Percentiles rank a stretch among this genome's conserved stretches.
These are phyloP conservation scores for Drosophila fungiperda DNA, from an alignment of 2,888 invertebrate genomes.

Conservation along the genomic window DNA sequence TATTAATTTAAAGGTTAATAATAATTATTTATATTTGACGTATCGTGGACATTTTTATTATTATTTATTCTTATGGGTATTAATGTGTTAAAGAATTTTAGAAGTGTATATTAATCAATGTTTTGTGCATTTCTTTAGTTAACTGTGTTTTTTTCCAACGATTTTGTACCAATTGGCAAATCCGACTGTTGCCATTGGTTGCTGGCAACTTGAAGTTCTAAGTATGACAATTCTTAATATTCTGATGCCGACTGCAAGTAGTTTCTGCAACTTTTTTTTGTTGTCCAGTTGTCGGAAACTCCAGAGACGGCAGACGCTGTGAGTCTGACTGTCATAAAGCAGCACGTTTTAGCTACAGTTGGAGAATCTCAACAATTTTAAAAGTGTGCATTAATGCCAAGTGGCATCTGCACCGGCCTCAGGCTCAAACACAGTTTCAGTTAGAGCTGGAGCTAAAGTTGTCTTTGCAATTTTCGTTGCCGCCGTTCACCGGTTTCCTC, in stretches of 20 bases:
- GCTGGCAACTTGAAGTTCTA: slow-evolving; percentile 64
- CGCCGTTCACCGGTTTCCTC: slow-evolving; percentile 42
- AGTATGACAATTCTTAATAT: slow-evolving; percentile 81
- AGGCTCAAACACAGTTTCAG: slow-evolving; percentile 18
- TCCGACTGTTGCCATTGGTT: slow-evolving; percentile 54
- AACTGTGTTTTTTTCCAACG: slow-evolving; percentile 38
- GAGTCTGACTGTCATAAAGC: slow-evolving; percentile 72
- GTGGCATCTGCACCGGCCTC: slow-evolving; percentile 63
- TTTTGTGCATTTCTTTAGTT: neutral
- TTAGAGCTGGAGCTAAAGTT: slow-evolving; percentile 35
- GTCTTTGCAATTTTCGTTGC: slow-evolving; percentile 43
- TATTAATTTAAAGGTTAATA: neutral
- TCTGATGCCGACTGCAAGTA: slow-evolving; percentile 63
- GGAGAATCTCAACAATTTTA: slow-evolving; percentile 81
- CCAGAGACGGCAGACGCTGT: slow-evolving; percentile 36
- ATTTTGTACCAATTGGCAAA: slow-evolving; percentile 29
- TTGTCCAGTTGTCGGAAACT: slow-evolving; percentile 38
- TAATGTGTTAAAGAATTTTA: neutral
- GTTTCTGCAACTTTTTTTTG: slow-evolving; percentile 66
- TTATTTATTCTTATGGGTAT: neutral
- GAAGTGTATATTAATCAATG: neutral
- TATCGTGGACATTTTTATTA: neutral
- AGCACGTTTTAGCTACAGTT: slow-evolving; percentile 78
- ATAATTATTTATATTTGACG: neutral
- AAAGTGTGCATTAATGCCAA: slow-evolving; percentile 82